Evolutionary conservation across 30 jellyfish, hydroid and myxozoan genomes (phyloP), one percentile per base, ranked within the genome.

Genomic region (Pelagia noctiluca): DNA sequence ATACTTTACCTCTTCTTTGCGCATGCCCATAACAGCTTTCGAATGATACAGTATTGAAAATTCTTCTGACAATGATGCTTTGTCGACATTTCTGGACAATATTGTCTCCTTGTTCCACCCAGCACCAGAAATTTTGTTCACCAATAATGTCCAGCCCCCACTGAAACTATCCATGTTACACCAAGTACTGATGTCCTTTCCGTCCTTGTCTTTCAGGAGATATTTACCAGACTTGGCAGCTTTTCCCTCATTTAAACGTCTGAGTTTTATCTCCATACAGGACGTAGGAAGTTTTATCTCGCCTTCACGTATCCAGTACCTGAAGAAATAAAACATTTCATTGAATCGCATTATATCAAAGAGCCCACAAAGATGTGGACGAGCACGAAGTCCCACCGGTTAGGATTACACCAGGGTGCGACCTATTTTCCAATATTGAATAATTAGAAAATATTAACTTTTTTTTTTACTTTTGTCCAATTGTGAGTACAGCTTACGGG

Each of bases 261-360:
- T 69, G 23, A 10, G 36, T 38, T 36, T 67, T 35, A 89, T 63
- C 35, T 82, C 91, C 28, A 35, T 70, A 60, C 97, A 89, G 0
- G 97, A 89, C 69, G 26, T 29, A 4, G 97, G 97, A 18, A 50
- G 32, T 13, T 23, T 54, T 35, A 35, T 31, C n/a, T 38, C 31
- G 26, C 93, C 97, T 84, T 89, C 97, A 52, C 97, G 52, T 53
- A 89, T 83, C 89, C 91, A 89, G 63, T 89, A 89, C 97, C 97
- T 89, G 21, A 5, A 5, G 12, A 16, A 42, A 16, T 42, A 42
- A 8, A 42, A 42, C 8, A 42, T 16, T 5, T 5, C 57, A 42
- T 16, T 16, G 16, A 16, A 5, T 42, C 8, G n/a, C n/a, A n/a
- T n/a, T n/a, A n/a, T n/a, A n/a, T n/a, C n/a, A n/a, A n/a, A n/a